Conservation (phyloP, 1,140 invertebrate species). For the Rhynchophorus ferrugineus region DNA sequence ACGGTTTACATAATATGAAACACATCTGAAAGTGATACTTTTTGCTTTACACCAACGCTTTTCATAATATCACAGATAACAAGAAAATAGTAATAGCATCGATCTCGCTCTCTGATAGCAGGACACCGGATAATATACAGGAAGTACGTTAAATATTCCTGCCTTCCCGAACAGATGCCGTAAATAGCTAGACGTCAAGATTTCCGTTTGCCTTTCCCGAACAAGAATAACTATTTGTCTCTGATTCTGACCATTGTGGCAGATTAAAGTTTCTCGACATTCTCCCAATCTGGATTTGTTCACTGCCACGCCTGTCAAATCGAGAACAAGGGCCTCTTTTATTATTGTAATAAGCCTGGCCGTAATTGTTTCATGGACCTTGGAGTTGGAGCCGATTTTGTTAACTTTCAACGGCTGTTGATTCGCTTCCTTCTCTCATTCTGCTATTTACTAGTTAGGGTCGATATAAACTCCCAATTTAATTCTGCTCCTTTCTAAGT, state of each 20-base stretch:
- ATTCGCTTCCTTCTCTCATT: too few species aligned
- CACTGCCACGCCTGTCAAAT: slow-evolving; percentile 11
- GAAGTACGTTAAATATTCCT: slow-evolving; percentile 1
- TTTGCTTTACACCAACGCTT: too few species aligned
- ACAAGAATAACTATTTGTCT: slow-evolving; percentile 33
- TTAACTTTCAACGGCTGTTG: too few species aligned
- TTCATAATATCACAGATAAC: too few species aligned
- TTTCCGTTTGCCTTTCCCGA: slow-evolving; percentile 17
- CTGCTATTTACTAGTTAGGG: too few species aligned
- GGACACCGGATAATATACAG: too few species aligned
- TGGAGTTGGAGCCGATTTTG: too few species aligned
- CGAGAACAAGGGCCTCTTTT: slow-evolving; percentile 2
- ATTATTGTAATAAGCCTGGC: not conserved
- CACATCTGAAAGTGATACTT: too few species aligned
- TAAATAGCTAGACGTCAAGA: slow-evolving; percentile 27
- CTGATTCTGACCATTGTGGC: slow-evolving; percentile 32
- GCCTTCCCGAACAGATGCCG: slow-evolving; percentile 9
- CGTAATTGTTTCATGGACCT: not conserved
- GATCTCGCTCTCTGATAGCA: not conserved
- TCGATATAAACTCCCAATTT: too few species aligned
- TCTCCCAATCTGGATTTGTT: slow-evolving; percentile 30
- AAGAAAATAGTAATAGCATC: too few species aligned
- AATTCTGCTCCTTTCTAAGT: too few species aligned
- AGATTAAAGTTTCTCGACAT: slow-evolving; percentile 28
- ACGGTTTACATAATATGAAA: too few species aligned